Base-by-base conservation (phyloP, 2,113 vertebrate species). In the Scartelaos histophorus region DNA sequence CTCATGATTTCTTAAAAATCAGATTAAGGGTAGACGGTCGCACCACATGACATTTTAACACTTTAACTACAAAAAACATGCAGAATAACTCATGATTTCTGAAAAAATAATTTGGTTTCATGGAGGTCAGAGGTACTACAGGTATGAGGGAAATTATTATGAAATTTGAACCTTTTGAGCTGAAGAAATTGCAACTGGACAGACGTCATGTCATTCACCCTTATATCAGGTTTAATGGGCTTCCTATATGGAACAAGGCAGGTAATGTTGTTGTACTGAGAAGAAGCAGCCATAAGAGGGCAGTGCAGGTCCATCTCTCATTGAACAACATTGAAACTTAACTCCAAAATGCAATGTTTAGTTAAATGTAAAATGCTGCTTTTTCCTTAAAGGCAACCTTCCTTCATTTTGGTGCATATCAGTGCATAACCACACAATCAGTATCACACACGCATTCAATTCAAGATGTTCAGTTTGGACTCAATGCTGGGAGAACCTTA, bases 241-340 rank as follows among this genome's bases (percentile, higher is more conserved):
- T 54, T 9, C 19, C 15, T 10, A 19, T n/a, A n/a, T 1, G 15
- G 47, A 38, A 24, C 73, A 76, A 75, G 79, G 74, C 69, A 65
- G 75, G 66, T 13, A 35, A 54, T 54, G 13, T 24, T 51, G 61
- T 10, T 54, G 25, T 62, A 19, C 24, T 10, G 21, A 69, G 3
- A 53, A 61, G 74, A 78, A 66, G 75, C 75, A 58, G 73, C 70
- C 65, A 72, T 16, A 43, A 65, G 62, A 60, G 15, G 65, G 68
- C 57, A 64, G 74, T 21, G 60, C 64, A 75, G 43, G 38, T 71
- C 69, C 1, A 64, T 71, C 66, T 73, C 54, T 58, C 21, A 17
- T 66, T 66, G 45, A n/a, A 10, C 15, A 15, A 38, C 24, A 45
- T 12, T 24, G 67, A 46, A 4, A 15, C 25, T 34, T 67, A 21